phyloP scores from a whole-genome alignment of 1,140 invertebrate genomes.

The Leucophenga varia region DNA sequence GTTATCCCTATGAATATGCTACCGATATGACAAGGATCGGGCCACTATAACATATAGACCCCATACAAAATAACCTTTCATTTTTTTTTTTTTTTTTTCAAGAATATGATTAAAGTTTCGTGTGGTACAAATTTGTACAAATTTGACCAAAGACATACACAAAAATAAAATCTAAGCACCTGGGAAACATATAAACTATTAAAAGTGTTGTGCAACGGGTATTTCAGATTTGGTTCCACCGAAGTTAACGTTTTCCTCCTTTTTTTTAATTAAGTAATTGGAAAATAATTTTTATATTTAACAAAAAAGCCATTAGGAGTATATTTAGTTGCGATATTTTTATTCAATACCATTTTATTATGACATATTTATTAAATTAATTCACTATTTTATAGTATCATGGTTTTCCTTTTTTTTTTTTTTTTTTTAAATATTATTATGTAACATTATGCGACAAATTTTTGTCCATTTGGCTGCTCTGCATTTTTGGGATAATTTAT shows the following conservation, averaged over 20 bases:
- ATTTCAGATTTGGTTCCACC: no score
- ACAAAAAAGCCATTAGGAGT: neutral
- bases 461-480: neutral
- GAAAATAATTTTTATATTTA: neutral
- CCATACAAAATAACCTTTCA: no score
- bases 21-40: no score
- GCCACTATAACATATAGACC: no score
- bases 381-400: slow-evolving; percentile 54
- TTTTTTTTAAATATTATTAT: slow-evolving; percentile 40
- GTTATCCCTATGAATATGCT: no score
- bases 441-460: slow-evolving; percentile 40
- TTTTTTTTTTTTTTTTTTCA: no score
- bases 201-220: no score
- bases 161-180: no score
- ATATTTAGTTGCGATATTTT: slow-evolving; percentile 15
- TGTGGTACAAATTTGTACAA: no score
- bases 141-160: no score
- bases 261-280: slow-evolving; percentile 16
- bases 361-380: slow-evolving; percentile 40
- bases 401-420: slow-evolving; percentile 46
- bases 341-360: slow-evolving; percentile 49
- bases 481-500: slow-evolving; percentile 9
- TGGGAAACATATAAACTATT: no score
- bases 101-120: no score
- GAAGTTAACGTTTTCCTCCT: neutral